phyloP scores from a whole-genome alignment of 2,113 vertebrate species.

The Upupa epops region DNA sequence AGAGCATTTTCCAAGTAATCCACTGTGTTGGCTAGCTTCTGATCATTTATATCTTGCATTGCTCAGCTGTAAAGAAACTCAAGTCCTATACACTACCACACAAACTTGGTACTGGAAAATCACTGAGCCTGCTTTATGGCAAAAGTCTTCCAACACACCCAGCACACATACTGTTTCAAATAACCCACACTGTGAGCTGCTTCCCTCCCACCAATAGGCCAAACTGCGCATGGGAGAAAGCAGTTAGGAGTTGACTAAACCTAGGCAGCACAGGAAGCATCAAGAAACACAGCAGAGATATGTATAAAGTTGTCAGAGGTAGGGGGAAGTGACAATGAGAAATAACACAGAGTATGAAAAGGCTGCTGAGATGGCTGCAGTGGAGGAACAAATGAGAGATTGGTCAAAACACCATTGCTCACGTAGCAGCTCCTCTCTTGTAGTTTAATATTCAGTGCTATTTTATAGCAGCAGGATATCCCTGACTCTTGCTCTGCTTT shows the following conservation, averaged over 20 bases:
- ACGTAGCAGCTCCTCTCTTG: not conserved
- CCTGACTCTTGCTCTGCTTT: constrained; percentile 38
- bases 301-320: not conserved
- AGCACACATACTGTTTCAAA: not conserved
- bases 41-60: not conserved
- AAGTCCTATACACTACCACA: not conserved
- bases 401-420: not conserved
- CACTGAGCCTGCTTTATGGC: not conserved
- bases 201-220: not conserved
- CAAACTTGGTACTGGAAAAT: not conserved
- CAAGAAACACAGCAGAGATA: not conserved
- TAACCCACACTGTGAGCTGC: rapidly evolving
- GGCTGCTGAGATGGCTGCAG: not conserved
- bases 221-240: not conserved
- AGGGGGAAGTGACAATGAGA: not conserved
- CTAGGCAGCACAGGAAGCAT: not conserved
- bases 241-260: not conserved
- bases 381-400: not conserved
- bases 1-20: not conserved
- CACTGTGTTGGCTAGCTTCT: not conserved
- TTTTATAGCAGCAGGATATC: constrained; percentile 41
- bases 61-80: not conserved
- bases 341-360: not conserved
- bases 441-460: not conserved
- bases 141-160: not conserved